These are phyloP conservation scores for Drosophila persimilis DNA, from an alignment of 1,140 invertebrate genomes.

Conservation along the genomic window DNA sequence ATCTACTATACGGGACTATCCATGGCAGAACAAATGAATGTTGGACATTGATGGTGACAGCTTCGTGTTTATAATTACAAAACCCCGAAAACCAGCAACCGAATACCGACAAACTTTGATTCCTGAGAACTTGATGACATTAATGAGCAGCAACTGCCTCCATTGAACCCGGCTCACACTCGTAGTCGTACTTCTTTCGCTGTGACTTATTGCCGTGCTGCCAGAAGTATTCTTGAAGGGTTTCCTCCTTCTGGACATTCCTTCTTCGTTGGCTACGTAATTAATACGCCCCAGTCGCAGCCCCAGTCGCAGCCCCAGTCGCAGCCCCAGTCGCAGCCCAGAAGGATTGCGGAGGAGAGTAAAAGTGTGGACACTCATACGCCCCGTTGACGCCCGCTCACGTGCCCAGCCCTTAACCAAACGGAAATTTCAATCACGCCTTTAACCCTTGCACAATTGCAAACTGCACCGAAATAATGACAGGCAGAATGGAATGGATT, in stretches of 20 bases:
- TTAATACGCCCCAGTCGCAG: conserved; percentile 15
- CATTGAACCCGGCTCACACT: too few species aligned
- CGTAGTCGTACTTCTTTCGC: too few species aligned
- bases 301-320: background rate
- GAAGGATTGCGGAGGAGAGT: conserved; percentile 13
- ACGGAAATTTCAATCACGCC: conserved; percentile 55
- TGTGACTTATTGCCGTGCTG: too few species aligned
- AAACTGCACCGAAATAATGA: conserved; percentile 50
- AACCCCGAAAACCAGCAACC: conserved; percentile 39
- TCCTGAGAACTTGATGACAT: conserved; percentile 45
- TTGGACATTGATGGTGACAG: conserved; percentile 58
- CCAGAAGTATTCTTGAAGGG: background rate
- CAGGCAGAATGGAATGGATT: conserved; percentile 39
- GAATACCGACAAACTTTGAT: conserved; percentile 57
- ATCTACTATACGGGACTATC: conserved; percentile 20
- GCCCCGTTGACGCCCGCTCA: conserved; percentile 1
- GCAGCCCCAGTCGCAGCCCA: background rate
- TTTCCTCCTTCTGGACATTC: background rate
- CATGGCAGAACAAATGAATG: conserved; percentile 45
- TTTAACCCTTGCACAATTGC: conserved; percentile 14
- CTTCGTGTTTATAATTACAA: conserved; percentile 60
- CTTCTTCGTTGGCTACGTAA: conserved; percentile 4
- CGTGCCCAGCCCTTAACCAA: conserved; percentile 4
- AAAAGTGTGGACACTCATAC: conserved; percentile 35
- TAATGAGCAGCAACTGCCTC: conserved; percentile 28